Conservation (phyloP, 2,888 invertebrate species). For the Incurvaria masculella region DNA sequence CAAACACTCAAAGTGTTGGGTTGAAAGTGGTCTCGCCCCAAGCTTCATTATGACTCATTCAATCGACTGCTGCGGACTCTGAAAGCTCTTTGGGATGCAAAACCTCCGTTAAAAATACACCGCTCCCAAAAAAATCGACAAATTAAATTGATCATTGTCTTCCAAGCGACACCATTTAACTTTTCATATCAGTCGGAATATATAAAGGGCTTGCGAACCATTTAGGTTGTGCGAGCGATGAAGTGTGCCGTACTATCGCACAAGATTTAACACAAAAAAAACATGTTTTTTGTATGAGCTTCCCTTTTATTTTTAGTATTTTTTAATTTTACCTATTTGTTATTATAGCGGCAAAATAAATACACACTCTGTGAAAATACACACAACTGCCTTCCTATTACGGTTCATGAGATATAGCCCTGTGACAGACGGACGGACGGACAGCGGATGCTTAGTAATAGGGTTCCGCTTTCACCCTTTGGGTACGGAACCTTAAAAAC, state of each 20-base stretch:
- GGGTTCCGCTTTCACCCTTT: no score
- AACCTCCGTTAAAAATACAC: constrained; percentile 9
- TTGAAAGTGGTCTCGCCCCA: neutral
- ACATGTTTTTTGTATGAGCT: no score
- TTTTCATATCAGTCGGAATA: constrained; percentile 6
- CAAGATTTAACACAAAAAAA: no score
- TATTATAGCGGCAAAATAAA: no score
- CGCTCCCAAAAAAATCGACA: constrained; percentile 12
- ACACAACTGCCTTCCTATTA: neutral
- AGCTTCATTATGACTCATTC: neutral
- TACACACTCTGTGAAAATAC: no score
- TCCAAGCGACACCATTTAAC: constrained; percentile 10
- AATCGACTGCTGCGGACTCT: neutral
- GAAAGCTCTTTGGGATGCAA: constrained; percentile 1
- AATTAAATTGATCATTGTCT: constrained; percentile 15
- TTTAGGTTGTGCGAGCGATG: neutral
- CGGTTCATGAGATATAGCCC: no score
- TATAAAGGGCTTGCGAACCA: neutral
- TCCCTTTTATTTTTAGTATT: no score
- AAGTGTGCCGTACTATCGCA: no score
- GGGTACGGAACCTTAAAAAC: no score
- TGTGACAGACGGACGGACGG: no score
- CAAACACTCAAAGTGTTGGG: constrained; percentile 3
- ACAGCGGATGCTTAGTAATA: no score
- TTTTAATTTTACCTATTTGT: no score